These are phyloP conservation scores for Falco cherrug DNA, from an alignment of 2,797 vertebrate genomes.

Conservation along the genomic window DNA sequence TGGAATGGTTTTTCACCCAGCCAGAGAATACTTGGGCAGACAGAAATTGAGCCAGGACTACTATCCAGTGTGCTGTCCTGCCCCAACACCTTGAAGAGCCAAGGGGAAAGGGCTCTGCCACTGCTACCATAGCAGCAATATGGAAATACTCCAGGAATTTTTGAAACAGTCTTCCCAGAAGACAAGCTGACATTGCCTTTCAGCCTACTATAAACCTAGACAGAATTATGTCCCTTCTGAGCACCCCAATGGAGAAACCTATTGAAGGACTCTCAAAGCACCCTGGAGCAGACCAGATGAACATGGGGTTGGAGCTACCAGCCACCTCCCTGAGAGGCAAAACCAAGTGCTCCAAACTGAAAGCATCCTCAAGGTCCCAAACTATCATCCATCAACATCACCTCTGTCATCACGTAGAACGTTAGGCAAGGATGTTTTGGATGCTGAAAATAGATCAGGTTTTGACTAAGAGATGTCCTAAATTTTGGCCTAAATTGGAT, in stretches of 20 bases:
- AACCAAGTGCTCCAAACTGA: background rate
- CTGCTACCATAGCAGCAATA: background rate
- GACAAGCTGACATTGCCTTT: background rate
- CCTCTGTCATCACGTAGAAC: background rate
- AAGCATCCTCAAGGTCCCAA: background rate
- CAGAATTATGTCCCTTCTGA: background rate
- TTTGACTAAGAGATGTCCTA: background rate
- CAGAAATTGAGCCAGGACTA: background rate
- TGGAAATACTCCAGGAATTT: background rate
- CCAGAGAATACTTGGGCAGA: background rate
- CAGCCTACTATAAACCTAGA: background rate
- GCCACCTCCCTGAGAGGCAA: background rate
- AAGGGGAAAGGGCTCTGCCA: background rate
- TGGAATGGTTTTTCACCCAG: background rate
- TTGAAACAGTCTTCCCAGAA: background rate
- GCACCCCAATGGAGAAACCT: background rate
- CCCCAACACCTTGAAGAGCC: background rate
- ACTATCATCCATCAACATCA: background rate
- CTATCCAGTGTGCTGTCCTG: background rate
- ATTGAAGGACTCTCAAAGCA: background rate
- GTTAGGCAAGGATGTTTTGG: background rate
- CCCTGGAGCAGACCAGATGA: background rate
- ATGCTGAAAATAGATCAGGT: constrained; percentile 16
- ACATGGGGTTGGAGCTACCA: background rate
- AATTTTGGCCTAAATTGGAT: background rate